Percentiles rank a stretch among this genome's conserved stretches.
These are phyloP conservation scores for Mus musculus DNA, from an alignment of 2,113 vertebrate genomes.

Conservation along the genomic window DNA sequence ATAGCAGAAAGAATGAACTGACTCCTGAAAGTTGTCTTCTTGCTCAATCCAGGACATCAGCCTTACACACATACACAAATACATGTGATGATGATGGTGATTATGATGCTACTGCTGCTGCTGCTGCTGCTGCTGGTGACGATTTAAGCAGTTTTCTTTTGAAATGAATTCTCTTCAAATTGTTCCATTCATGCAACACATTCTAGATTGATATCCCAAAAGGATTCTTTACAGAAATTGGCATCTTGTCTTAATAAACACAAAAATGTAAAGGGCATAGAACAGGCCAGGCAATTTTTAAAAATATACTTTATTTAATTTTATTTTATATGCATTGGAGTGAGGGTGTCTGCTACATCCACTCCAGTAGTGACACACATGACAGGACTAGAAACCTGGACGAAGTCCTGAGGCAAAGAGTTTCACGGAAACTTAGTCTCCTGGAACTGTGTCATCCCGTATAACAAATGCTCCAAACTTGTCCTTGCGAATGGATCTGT, in stretches of 20 bases:
- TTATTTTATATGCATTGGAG: background rate
- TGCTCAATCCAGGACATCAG: background rate
- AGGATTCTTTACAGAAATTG: background rate
- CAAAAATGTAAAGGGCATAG: background rate
- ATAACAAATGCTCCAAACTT: too few relatives aligned
- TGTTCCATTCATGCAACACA: background rate
- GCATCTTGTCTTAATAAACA: background rate
- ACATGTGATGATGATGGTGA: background rate
- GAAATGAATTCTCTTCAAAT: constrained; percentile 2
- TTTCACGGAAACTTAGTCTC: too few relatives aligned
- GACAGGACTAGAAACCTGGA: too few relatives aligned
- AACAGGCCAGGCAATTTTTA: background rate
- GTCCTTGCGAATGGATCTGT: too few relatives aligned
- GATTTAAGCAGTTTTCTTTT: background rate
- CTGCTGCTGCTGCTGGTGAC: background rate
- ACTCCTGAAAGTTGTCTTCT: background rate
- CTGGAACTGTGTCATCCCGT: too few relatives aligned
- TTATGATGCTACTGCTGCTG: background rate
- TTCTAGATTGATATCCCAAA: background rate
- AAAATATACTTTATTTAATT: background rate
- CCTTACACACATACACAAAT: background rate
- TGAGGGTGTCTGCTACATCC: background rate
- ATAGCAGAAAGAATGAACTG: background rate
- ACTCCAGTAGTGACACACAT: too few relatives aligned
- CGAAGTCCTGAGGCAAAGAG: too few relatives aligned